Evolutionary conservation across 2,113 vertebrate species (phyloP), one percentile per base, ranked within the genome.

Genomic region (Amia ocellicauda): DNA sequence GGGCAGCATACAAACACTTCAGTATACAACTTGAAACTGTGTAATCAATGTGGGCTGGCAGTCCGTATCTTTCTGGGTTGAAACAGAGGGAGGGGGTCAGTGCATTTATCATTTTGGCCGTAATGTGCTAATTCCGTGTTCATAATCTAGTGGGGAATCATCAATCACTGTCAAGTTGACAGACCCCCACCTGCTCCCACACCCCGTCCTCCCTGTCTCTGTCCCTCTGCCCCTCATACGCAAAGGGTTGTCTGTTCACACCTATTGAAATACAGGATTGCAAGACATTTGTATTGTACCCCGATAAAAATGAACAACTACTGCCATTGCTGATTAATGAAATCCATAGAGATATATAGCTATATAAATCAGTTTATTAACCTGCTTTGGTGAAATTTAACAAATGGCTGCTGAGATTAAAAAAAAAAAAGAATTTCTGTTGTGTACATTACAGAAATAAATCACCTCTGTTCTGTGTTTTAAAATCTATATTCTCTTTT

Each of bases 121-220:
- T 87, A 80, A 83, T 84, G 79, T 86, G 78, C 80, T 86, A 88
- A 89, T 91, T 87, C 89, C 83, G 81, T 88, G 89, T 91, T 94
- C 81, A 86, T 93, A 90, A 92, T 90, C 88, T 81, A 68, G 75
- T 69, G 64, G 82, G 84, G 86, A 45, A 68, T 88, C 92, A 96
- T 98, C 90, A 80, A 94, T 98, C 95, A 96, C 62, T 90, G 90
- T 93, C 82, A 91, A 78, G 86, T 87, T 93, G 93, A 94, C 93
- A 90, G 64, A 45, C 59, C 58, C 50, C 57, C 24, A 19, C 57
- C 77, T 11, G 23, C 23, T 23, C 59, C 28, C 58, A 40, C 29
- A 3, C 51, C 8, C 20, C 17, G 29, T 56, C 20, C 63, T 9
- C 63, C 63, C 67, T 70, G 63, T 1, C 58, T 56, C 70, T 42